Evolutionary conservation across 1,140 invertebrate species (phyloP).

Genomic region (Drosophila triauraria): DNA sequence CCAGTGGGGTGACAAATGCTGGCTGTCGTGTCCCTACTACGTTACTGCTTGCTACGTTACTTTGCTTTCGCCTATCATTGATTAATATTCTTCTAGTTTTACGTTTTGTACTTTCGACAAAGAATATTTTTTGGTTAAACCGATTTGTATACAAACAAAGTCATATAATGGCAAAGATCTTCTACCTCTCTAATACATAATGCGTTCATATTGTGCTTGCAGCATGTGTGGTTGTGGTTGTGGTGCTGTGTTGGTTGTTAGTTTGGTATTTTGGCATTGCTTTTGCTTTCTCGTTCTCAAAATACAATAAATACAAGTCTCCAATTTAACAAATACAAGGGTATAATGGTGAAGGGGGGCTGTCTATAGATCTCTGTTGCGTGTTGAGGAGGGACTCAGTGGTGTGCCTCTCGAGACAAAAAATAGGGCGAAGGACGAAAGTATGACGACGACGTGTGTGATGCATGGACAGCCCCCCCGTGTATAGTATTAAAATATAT

Average conservation of each 20-base stretch:
- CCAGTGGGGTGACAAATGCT: slow-evolving; percentile 55
- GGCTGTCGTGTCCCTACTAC: slow-evolving; percentile 28
- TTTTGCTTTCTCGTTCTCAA: slow-evolving; percentile 51
- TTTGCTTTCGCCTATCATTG: slow-evolving; percentile 8
- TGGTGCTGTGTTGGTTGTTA: slow-evolving; percentile 30
- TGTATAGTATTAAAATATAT: slow-evolving; percentile 40
- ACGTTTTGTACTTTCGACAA: slow-evolving; percentile 71
- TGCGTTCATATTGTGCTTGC: slow-evolving; percentile 68
- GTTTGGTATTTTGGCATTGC: slow-evolving; percentile 67
- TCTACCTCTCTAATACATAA: slow-evolving; percentile 52
- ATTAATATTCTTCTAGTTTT: slow-evolving; percentile 4
- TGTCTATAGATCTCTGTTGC: slow-evolving; percentile 13
- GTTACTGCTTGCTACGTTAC: slow-evolving; percentile 13
- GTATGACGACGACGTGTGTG: slow-evolving; percentile 1
- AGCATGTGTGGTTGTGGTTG: slow-evolving; percentile 55
- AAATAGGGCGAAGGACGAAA: slow-evolving; percentile 5
- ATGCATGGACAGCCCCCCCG: slow-evolving; percentile 18
- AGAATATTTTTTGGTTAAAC: slow-evolving; percentile 78
- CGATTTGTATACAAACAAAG: slow-evolving; percentile 65
- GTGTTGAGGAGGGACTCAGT: slow-evolving; percentile 8
- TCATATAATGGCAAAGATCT: slow-evolving; percentile 62
- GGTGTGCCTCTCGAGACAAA: not conserved
- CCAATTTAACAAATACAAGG: slow-evolving; percentile 65
- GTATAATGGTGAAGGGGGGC: slow-evolving; percentile 5
- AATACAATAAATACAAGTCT: slow-evolving; percentile 75